Evolutionary conservation across 2,797 vertebrate genomes (phyloP), one percentile per base, ranked within the genome.

Genomic region (Propithecus perrieri): DNA sequence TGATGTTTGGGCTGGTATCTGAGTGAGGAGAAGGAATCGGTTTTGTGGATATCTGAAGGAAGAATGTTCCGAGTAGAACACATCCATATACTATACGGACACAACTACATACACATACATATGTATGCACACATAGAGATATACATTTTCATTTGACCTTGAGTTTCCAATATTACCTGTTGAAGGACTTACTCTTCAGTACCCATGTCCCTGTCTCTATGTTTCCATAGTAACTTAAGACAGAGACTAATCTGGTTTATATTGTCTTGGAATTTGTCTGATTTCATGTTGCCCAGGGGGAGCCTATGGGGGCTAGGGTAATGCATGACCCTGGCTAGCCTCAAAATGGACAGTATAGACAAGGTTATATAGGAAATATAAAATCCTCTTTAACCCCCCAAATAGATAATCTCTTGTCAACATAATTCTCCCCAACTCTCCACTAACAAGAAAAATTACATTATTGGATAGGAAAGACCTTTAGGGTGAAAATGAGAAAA

Each of bases 181-280:
- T 90, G 74, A 96, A 92, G 28, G 43, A 74, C 35, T 83, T 63
- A 48, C 17, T 95, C 89, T 94, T 85, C 20, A 38, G 3, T 72
- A 33, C 43, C 67, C 33, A 24, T 86, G 91, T 48, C 43, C 53
- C 41, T 74, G 55, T 26, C 41, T 72, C 6, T 71, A 1, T 81
- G 89, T 92, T 94, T 93, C 50, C 63, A 48, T 86, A 50, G 65
- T 94, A 86, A 93, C 94, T 74, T 89, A 87, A 89, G 41, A 65
- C 41, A 84, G 67, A 80, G 48, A 57, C 55, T 22, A 83, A 24
- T 50, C 14, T 65, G 50, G 15, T 38, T 89, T 79, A 65, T 43
- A 79, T 35, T 65, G 74, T 69, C 17, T 94, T 76, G 46, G n/a
- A 78, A 84, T 81, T 78, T 86, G 30, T 85, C 65, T 96, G 79